Base-by-base conservation (phyloP, 2,113 vertebrate genomes). In the Campylomormyrus tamandua region DNA sequence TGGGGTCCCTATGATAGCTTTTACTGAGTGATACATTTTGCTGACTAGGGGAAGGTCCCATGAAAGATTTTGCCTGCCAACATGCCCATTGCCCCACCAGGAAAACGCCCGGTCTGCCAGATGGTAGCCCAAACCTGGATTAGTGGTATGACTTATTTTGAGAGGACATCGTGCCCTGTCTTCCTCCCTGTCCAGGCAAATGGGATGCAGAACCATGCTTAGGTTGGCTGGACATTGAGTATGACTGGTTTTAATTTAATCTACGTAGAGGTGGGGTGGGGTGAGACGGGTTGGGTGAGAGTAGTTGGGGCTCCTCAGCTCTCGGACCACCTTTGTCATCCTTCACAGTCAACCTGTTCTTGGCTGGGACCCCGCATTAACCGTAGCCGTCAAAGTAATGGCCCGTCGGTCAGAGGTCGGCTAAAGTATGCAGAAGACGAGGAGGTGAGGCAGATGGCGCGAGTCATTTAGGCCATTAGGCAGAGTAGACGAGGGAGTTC, bases 401-500 rank as follows among this genome's bases (percentile, higher is more conserved):
- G 95, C 95, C 92, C 93, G 90, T 62, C 91, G 95, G 96, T 96
- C 94, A 97, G 95, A 97, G 95, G 95, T 95, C 94, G 93, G 94
- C 94, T 93, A 95, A 97, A 97, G 96, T 96, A 96, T 96, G 95
- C 95, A 96, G 96, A 97, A 97, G 95, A 96, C 96, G 95, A 94
- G 91, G 93, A 94, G 92, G 93, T 94, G 94, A 96, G 95, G 93
- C 94, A 94, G 95, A 96, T 93, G 95, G 95, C 95, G 94, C 95
- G 95, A 94, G 94, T 96, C 94, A 96, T 96, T 97, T 95, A 94
- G 92, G 92, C 94, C 95, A 96, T 96, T 96, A 96, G 94, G 96
- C 92, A 90, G 90, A 93, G 92, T 92, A 94, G 49, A 90, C 94
- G 94, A 94, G 92, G 93, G 93, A 94, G 95, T 95, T 95, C 95